Evolutionary conservation across 1,140 invertebrate genomes (phyloP), one percentile per base, ranked within the genome.

Genomic region (Euura lappo): DNA sequence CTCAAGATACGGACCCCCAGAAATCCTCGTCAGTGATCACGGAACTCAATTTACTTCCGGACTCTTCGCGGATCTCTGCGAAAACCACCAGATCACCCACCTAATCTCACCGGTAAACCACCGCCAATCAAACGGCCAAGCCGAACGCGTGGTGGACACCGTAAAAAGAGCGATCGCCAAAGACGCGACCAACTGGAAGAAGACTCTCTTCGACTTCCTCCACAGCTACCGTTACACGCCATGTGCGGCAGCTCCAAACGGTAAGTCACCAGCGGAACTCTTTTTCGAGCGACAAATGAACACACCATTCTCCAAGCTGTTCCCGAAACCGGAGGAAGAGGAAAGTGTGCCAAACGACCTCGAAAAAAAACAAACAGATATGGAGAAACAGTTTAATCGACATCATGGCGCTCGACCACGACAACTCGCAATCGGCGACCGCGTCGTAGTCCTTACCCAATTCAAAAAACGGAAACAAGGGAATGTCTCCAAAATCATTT

Each of bases 21-120:
- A 84, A 67, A 74, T 77, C 2, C 45, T 87, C 10, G 83, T 86
- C 5, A 80, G 79, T 45, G 84, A 87, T 72, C 86, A 86, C 78
- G 86, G 82, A 13, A 80, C 80, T 45, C 75, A 78, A 10, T 86
- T 87, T 71, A 83, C 74, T 11, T 84, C 82, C n/a, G 73, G 78
- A 28, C 79, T 82, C 65, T 86, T 86, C 71, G 77, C 79, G 71
- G 42, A 67, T 8, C 85, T 84, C 75, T 78, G 71, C 45, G 68
- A 70, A 65, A 13, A 73, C 45, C 3, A 11, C 2, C 72, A 74
- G 0, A 76, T 75, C 43, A 73, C 74, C 69, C 51, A 45, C 10
- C 72, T 74, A 42, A 75, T 76, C n/a, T 75, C 74, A 4, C 75
- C 78, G 4, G 74, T 74, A 69, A 71, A 71, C 28, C 75, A 79